These are phyloP conservation scores for Porites cylindrica DNA, from an alignment of 92 coral and sea anemone genomes.

Conservation along the genomic window DNA sequence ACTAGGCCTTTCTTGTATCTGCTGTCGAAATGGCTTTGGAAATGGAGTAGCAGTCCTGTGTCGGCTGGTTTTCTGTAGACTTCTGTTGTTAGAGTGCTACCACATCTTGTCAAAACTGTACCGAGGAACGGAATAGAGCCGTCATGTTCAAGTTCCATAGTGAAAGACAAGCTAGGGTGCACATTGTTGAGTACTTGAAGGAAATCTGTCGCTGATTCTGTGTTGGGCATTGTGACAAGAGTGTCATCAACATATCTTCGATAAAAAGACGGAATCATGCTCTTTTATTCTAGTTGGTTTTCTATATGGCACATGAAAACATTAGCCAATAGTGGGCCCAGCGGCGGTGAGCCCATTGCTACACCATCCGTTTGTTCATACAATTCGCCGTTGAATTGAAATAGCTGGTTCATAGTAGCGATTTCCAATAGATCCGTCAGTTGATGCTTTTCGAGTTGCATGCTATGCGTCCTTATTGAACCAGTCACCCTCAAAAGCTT, in stretches of 20 bases:
- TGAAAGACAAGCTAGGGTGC: neutral
- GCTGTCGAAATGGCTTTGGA: too few species aligned
- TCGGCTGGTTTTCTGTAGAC: too few species aligned
- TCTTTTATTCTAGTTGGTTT: neutral
- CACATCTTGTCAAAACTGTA: too few species aligned
- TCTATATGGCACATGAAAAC: slow-evolving; percentile 5
- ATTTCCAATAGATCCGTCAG: slow-evolving; percentile 2
- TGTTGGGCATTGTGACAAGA: neutral
- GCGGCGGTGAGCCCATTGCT: slow-evolving; percentile 15
- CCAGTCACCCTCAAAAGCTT: slow-evolving; percentile 10
- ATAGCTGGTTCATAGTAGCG: slow-evolving; percentile 33
- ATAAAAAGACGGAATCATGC: neutral
- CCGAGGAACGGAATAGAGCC: neutral
- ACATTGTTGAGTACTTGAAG: neutral
- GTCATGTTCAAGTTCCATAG: neutral
- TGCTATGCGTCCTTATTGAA: slow-evolving; percentile 9
- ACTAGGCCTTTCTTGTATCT: too few species aligned
- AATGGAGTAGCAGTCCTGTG: too few species aligned
- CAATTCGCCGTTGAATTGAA: slow-evolving; percentile 6
- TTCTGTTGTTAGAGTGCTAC: too few species aligned
- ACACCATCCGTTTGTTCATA: neutral
- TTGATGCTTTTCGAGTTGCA: neutral
- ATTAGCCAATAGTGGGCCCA: slow-evolving; percentile 5
- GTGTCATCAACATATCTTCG: slow-evolving; percentile 10
- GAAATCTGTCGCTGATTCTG: neutral